Evolutionary conservation across 1,140 invertebrate genomes (phyloP), one percentile per base, ranked within the genome.

Genomic region (Copidosoma floridanum): DNA sequence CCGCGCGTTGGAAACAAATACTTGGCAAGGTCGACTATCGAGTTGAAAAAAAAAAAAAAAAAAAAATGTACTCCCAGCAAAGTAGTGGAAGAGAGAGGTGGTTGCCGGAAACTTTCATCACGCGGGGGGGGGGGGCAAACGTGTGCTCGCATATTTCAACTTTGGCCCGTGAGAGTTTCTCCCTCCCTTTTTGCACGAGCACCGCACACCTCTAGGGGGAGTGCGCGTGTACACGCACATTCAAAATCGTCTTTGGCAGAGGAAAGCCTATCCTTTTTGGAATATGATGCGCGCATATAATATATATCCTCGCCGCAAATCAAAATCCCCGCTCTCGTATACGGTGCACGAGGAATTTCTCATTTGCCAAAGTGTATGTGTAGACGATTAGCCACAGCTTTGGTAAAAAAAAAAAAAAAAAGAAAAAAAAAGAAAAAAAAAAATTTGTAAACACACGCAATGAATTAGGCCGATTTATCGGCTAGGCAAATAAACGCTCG

Each of bases 61-160:
- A 69, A 72, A 73, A 72, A 73, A 73, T 71, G 73, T 72, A 77
- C 77, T 71, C 74, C 74, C 76, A 75, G 74, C 71, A 71, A 77
- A 77, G 75, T 75, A 79, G 79, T 80, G 78, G 78, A 78, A 78
- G 76, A 69, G 67, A 67, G 69, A 67, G 53, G 75, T 78, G 61
- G 71, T 58, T 71, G 68, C 67, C 68, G 67, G 68, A 78, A 78
- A 77, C 68, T 80, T 80, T 80, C 61, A 69, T 72, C 78, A 79
- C 77, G 78, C 78, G 75, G 78, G 78, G n/a, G n/a, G n/a, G n/a
- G n/a, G n/a, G n/a, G n/a, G n/a, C n/a, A n/a, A n/a, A n/a, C n/a
- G n/a, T n/a, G n/a, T n/a, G n/a, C 61, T 44, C 68, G 66, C 65
- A 71, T 69, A 69, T 71, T 67, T 63, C 68, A 77, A 78, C 76